Conservation (phyloP, 2,113 vertebrate genomes). For the Ailuropoda melanoleuca region DNA sequence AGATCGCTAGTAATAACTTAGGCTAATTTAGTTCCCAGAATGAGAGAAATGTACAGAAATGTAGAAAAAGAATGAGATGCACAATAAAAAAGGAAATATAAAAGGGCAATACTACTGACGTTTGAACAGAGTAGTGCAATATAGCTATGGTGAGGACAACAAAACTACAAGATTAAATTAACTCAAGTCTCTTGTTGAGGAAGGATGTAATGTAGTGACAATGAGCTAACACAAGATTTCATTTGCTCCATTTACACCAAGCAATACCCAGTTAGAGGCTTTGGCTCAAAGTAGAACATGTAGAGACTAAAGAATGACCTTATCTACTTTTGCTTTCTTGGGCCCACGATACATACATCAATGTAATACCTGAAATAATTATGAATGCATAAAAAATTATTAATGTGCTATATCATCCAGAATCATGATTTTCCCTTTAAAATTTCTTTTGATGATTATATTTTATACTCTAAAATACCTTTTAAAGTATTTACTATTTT, state of each 20-base stretch:
- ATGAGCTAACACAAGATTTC: neutral
- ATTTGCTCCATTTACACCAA: neutral
- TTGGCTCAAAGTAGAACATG: neutral
- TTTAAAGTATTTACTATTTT: slow-evolving; percentile 29
- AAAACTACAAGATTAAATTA: neutral
- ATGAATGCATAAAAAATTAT: slow-evolving; percentile 6
- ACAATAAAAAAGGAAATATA: neutral
- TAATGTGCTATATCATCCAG: neutral
- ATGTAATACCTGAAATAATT: neutral
- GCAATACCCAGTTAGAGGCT: neutral
- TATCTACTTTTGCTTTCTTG: neutral
- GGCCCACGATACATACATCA: neutral
- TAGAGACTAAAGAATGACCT: neutral
- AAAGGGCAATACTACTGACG: neutral
- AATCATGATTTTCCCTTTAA: slow-evolving; percentile 23
- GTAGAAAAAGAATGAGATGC: neutral
- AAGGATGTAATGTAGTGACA: neutral
- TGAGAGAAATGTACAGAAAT: neutral
- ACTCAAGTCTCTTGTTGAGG: neutral
- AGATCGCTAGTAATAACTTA: neutral
- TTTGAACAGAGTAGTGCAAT: neutral
- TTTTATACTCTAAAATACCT: slow-evolving; percentile 15
- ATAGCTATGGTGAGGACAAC: neutral
- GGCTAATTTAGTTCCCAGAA: slow-evolving; percentile 17
- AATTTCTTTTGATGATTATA: neutral